Conservation (phyloP, 2,888 invertebrate species). For the Stramonita haemastoma region DNA sequence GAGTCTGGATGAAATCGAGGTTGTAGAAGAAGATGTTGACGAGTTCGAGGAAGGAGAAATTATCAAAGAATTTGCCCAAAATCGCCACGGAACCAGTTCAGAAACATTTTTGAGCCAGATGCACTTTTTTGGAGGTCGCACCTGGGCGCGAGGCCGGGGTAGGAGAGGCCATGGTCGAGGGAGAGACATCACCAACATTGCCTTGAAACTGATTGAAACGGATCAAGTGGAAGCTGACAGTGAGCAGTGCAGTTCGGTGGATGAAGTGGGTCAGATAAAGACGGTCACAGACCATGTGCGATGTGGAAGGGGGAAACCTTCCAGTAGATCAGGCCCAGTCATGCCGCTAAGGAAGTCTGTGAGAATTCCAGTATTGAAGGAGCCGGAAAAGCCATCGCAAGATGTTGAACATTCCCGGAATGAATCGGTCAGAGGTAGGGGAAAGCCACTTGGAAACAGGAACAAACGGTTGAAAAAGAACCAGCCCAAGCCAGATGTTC, state of each 20-base stretch:
- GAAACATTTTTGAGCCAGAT: constrained; percentile 33
- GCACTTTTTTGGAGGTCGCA: constrained; percentile 28
- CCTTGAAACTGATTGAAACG: constrained; percentile 7
- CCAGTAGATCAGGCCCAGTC: neutral
- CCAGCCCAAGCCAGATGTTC: neutral
- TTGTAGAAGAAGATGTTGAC: neutral
- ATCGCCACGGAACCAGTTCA: constrained; percentile 12
- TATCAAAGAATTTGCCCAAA: constrained; percentile 8
- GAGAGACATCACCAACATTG: constrained; percentile 22
- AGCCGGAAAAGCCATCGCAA: neutral
- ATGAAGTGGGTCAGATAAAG: neutral
- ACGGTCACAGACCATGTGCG: neutral
- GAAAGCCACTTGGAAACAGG: neutral
- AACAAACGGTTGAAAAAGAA: neutral
- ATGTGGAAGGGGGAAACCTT: neutral
- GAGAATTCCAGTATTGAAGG: neutral
- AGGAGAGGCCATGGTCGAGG: constrained; percentile 3
- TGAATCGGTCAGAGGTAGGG: neutral
- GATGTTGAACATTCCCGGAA: neutral
- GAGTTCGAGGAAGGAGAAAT: constrained; percentile 9
- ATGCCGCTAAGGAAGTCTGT: neutral
- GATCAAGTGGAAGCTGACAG: constrained; percentile 5
- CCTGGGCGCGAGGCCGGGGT: constrained; percentile 23
- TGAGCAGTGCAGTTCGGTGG: neutral
- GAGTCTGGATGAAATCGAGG: constrained; percentile 18